Base-by-base conservation (phyloP, 2,797 vertebrate species). In the Cichlasoma orientale region DNA sequence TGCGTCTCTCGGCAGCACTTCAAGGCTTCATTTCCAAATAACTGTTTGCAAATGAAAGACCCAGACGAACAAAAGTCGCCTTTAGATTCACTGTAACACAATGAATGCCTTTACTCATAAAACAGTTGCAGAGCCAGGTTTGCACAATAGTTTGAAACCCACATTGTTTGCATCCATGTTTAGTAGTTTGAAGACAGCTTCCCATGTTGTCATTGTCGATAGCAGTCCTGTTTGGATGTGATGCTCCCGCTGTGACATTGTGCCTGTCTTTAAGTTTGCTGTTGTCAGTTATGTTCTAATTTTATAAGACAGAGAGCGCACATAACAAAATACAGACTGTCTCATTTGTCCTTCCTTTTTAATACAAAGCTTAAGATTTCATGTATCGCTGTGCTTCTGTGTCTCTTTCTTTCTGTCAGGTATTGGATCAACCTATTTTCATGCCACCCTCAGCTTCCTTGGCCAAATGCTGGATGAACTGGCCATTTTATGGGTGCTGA, bases 401-500 rank as follows among this genome's bases (percentile, higher is more conserved):
- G 8, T 81, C 14, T 81, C 14, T 29, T 19, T 50, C n/a, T 80
- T 44, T 78, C 88, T 36, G 79, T 85, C 92, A 99, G 98, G 98
- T 82, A 99, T 99, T 66, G 98, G 98, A 63, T 99, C 98, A 0
- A 97, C 98, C n/a, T 99, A 99, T 92, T 99, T 99, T 85, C 98
- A 99, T 0, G 98, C 98, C 74, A 99, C 98, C 0, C 96, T 99
- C 86, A 99, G 98, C 91, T 99, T 99, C 93, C 93, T 99, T 44
- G 98, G 98, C 55, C 98, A 99, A 93, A 99, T 99, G 97, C 94
- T 99, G 82, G 98, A 99, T 77, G 98, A 99, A 83, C 86, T 99
- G 82, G 97, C 98, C 77, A 98, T 99, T 79, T 94, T 99, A 5
- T 99, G 98, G 98, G 98, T 99, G 81, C 93, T 99, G 59, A 99